phyloP scores from a whole-genome alignment of 2,113 vertebrate species.

The Zootoca vivipara region DNA sequence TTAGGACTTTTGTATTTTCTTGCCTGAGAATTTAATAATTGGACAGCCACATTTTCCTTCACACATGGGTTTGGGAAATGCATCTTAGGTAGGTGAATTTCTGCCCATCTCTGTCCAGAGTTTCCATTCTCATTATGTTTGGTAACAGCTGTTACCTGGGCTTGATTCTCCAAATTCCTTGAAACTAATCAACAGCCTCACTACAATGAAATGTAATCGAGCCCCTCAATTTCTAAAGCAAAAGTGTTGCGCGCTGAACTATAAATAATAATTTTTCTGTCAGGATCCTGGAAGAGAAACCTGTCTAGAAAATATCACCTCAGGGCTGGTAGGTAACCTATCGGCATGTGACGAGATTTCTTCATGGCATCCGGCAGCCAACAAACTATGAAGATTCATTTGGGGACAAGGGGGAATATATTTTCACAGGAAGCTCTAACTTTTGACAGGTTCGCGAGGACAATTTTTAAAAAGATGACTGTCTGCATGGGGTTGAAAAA shows the following conservation, averaged over 20 bases:
- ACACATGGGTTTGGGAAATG: no score
- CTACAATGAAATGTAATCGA: neutral
- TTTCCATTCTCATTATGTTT: neutral
- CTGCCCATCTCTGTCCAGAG: neutral
- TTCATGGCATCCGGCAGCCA: neutral
- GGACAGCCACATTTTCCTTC: no score
- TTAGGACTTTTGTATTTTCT: no score
- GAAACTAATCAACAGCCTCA: neutral
- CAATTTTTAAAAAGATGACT: neutral
- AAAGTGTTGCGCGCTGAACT: neutral
- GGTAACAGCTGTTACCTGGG: neutral
- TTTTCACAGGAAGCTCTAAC: neutral
- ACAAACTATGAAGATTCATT: neutral
- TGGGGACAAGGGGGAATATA: neutral
- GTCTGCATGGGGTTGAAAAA: constrained; percentile 6
- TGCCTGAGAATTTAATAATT: no score
- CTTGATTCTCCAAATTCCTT: neutral
- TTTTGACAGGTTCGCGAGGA: neutral
- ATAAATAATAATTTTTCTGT: neutral
- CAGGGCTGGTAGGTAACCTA: neutral
- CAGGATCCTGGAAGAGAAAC: neutral
- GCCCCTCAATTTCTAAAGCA: neutral
- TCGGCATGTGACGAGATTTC: neutral
- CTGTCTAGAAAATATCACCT: neutral
- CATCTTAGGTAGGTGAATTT: no score